These are phyloP conservation scores for Hyperoodon ampullatus DNA, from an alignment of 2,113 vertebrate species.

Conservation along the genomic window DNA sequence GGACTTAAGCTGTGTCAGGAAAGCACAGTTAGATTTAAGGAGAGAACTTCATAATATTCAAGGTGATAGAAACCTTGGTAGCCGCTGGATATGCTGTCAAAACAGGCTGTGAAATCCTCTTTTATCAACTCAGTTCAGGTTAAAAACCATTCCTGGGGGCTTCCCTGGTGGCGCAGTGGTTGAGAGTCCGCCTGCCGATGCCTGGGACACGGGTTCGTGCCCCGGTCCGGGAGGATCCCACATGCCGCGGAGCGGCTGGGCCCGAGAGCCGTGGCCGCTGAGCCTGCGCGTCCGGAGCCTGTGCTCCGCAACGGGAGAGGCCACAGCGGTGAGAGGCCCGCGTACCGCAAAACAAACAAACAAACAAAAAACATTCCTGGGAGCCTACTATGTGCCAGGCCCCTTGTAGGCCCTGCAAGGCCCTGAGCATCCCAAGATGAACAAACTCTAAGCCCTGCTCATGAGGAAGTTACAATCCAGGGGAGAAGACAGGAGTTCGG, in stretches of 20 bases:
- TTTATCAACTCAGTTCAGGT: background rate
- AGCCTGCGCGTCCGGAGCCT: too few relatives aligned
- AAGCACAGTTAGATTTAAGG: background rate
- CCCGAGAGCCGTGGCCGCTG: too few relatives aligned
- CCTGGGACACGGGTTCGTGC: too few relatives aligned
- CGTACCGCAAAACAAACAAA: too few relatives aligned
- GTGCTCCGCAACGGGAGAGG: too few relatives aligned
- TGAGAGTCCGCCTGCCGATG: too few relatives aligned
- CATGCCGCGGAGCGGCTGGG: too few relatives aligned
- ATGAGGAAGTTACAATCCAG: background rate
- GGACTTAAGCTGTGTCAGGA: background rate
- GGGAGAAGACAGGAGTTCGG: fast-evolving
- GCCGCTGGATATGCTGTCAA: background rate
- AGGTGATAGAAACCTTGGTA: background rate
- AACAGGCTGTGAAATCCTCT: background rate
- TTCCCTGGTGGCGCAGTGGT: too few relatives aligned
- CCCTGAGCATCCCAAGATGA: background rate
- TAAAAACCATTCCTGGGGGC: background rate
- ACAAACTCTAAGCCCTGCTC: background rate
- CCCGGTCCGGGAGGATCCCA: too few relatives aligned
- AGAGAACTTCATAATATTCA: background rate
- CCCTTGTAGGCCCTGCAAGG: fast-evolving
- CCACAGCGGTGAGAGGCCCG: too few relatives aligned
- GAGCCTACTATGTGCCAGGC: background rate
- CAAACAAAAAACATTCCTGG: background rate